phyloP scores from a whole-genome alignment of 2,888 invertebrate species.

The Zaprionus lineosus region DNA sequence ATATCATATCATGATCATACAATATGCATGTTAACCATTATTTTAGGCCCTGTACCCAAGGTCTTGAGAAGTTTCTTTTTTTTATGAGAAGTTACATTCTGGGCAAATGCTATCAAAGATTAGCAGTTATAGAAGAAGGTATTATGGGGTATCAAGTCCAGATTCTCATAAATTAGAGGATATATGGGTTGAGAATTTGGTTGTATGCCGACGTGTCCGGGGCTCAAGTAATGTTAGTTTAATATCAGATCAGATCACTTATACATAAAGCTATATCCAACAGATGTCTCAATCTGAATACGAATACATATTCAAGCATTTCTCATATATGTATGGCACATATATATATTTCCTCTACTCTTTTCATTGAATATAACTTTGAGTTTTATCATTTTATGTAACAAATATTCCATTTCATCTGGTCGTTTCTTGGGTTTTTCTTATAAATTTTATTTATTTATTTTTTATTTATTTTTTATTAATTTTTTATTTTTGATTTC shows the following conservation, averaged over 20 bases:
- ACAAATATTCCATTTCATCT: too few relatives aligned
- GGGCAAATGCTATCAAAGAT: too few relatives aligned
- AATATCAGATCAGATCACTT: conserved; percentile 27
- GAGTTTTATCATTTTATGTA: background rate
- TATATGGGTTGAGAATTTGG: background rate
- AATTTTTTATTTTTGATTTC: conserved; percentile 3
- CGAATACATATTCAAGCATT: background rate
- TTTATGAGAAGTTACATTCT: too few relatives aligned
- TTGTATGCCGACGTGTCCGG: conserved; percentile 20
- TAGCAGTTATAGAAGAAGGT: too few relatives aligned
- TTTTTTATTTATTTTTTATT: conserved; percentile 3
- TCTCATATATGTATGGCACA: background rate
- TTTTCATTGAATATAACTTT: conserved; percentile 12
- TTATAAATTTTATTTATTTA: background rate
- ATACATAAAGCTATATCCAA: conserved; percentile 34
- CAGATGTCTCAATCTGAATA: conserved; percentile 14
- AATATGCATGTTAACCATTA: too few relatives aligned
- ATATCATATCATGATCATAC: too few relatives aligned
- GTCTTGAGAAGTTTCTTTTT: background rate
- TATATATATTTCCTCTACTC: background rate
- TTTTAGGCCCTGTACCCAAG: conserved; percentile 38
- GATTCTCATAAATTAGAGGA: background rate
- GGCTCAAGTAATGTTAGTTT: conserved; percentile 18
- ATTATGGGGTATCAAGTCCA: too few relatives aligned
- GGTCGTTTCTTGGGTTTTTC: background rate